A percentile compares a stretch with the other conserved stretches of the same genome.
phyloP scores from a whole-genome alignment of 2,888 invertebrate species.

The Chrysina gloriosa region DNA sequence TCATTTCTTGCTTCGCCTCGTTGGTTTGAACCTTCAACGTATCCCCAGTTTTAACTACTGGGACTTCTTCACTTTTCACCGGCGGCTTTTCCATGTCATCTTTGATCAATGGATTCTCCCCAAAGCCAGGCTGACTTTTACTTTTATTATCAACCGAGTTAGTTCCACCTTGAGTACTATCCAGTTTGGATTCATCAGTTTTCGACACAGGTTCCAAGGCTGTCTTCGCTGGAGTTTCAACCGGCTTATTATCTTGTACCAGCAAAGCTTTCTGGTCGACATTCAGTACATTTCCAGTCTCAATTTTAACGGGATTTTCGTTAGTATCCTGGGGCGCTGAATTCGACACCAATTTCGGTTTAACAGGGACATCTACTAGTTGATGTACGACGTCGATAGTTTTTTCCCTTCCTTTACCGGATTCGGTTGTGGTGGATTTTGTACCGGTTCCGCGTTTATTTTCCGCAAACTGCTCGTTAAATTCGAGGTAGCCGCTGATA shows the following conservation, averaged over 20 bases:
- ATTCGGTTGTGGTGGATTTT: background rate
- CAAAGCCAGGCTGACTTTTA: too few relatives aligned
- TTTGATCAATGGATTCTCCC: background rate
- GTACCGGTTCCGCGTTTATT: background rate
- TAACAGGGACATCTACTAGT: background rate
- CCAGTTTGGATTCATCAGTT: background rate
- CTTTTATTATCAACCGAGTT: too few relatives aligned
- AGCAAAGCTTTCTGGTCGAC: background rate
- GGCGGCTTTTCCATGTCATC: background rate
- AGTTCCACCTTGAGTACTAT: too few relatives aligned
- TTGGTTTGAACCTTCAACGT: background rate
- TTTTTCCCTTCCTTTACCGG: background rate
- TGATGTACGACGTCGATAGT: background rate
- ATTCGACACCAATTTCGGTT: too few relatives aligned
- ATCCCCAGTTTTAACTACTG: background rate
- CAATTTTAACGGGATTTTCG: too few relatives aligned
- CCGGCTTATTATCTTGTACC: too few relatives aligned
- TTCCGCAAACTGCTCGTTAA: background rate
- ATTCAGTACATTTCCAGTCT: background rate
- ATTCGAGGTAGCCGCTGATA: conserved; percentile 6
- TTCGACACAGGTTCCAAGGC: background rate
- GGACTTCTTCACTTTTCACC: background rate
- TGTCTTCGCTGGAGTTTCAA: background rate
- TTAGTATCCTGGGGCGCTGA: too few relatives aligned
- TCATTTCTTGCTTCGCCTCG: background rate